Evolutionary conservation across 2,888 invertebrate species (phyloP), one percentile per base, ranked within the genome.

Genomic region (Zele albiditarsus): DNA sequence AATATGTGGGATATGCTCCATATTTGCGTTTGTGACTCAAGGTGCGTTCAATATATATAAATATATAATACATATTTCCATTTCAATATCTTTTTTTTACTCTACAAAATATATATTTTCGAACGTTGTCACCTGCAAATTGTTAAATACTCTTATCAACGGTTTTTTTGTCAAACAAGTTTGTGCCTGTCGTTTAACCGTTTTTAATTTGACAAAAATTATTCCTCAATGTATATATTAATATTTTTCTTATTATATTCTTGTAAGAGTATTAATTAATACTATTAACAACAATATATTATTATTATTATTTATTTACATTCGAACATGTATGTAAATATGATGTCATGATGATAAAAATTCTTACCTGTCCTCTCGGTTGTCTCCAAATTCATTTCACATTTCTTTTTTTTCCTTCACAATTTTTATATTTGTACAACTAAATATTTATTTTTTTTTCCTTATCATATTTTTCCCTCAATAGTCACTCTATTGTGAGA

Each of bases 401-500:
- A 6, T 53, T 53, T 10, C 20, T 38, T 8, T 53, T 10, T 14
- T 42, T 42, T 46, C n/a, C 46, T 20, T 10, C 23, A 8, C 10
- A 23, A 38, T 53, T 53, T 53, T 53, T 49, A 42, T 58, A 60
- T 76, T 76, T 53, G 38, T 27, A 49, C 53, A 65, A 46, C 75
- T 23, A 67, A n/a, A 75, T 73, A 73, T 72, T 73, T 38, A 75
- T 73, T 71, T 72, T 73, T 38, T 72, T 74, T 69, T 46, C n/a
- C 28, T 20, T 53, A 49, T 38, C 60, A 58, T 58, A 20, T 20
- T 16, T 16, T 57, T 25, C 16, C 33, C 57, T 33, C 3, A 16
- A 33, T 23, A 27, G 58, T 31, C 73, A 78, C 66, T 77, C 80
- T 81, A 80, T 82, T 81, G 75, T 82, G 81, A 82, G 73, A 38